These are phyloP conservation scores for Arnoldichthys spilopterus DNA, from an alignment of 2,797 vertebrate species.

Conservation along the genomic window DNA sequence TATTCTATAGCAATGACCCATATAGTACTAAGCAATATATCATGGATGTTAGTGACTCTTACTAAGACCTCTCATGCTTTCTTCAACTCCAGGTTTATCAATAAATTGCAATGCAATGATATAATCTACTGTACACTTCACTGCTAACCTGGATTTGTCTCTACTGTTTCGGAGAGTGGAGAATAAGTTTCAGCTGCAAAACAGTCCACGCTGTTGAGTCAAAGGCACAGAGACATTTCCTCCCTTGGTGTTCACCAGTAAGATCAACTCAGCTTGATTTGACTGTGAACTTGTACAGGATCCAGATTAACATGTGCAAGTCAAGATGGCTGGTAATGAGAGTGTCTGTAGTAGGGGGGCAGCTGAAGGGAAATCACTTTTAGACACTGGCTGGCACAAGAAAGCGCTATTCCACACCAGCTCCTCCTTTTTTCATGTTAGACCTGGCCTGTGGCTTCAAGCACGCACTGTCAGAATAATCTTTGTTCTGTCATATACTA, in stretches of 20 bases:
- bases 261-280: not conserved
- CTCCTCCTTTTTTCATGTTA: not conserved
- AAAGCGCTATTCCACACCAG: not conserved
- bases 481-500: constrained; percentile 24
- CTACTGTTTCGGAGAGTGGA: not conserved
- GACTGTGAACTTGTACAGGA: constrained; percentile 17
- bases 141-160: not conserved
- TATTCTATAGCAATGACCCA: too few relatives aligned
- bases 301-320: constrained; percentile 9
- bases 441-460: constrained; percentile 2
- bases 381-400: not conserved
- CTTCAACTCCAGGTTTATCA: not conserved
- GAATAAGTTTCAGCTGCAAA: not conserved
- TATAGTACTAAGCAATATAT: too few relatives aligned
- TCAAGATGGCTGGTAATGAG: constrained; percentile 27
- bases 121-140: not conserved
- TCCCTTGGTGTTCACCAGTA: not conserved
- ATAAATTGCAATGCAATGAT: not conserved
- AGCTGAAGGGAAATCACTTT: constrained; percentile 6
- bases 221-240: not conserved
- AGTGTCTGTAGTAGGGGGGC: not conserved
- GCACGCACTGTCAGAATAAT: constrained; percentile 15
- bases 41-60: not conserved
- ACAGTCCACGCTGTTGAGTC: not conserved
- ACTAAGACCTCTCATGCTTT: too few relatives aligned